phyloP scores from a whole-genome alignment of 2,888 invertebrate genomes.

The Hypomecis atomaria region DNA sequence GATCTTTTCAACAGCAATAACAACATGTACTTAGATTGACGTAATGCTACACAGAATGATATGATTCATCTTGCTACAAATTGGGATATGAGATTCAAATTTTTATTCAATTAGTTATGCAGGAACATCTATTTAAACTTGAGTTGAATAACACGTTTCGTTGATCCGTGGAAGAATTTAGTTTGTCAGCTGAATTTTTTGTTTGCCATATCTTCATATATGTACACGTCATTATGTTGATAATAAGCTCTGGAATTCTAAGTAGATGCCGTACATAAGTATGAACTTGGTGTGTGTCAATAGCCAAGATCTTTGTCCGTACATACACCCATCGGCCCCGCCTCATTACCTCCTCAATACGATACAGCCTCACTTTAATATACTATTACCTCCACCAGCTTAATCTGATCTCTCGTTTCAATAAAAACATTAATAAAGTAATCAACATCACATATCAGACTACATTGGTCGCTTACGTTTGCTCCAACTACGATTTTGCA shows the following conservation, averaged over 20 bases:
- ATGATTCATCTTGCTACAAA: constrained; percentile 78
- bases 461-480: constrained; percentile 64
- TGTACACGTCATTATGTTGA: constrained; percentile 59
- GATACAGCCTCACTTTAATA: constrained; percentile 69
- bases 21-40: constrained; percentile 63
- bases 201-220: constrained; percentile 48
- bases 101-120: constrained; percentile 77
- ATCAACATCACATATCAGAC: constrained; percentile 74
- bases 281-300: constrained; percentile 65
- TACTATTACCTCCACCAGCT: constrained; percentile 71
- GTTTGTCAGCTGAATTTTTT: constrained; percentile 44
- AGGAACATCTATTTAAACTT: constrained; percentile 65
- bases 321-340: constrained; percentile 78
- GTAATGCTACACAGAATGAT: constrained; percentile 66
- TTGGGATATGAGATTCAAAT: constrained; percentile 73
- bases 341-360: constrained; percentile 78
- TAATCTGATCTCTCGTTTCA: constrained; percentile 69
- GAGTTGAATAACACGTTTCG: constrained; percentile 35
- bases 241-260: constrained; percentile 68
- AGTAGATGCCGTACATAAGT: constrained; percentile 58
- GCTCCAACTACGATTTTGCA: constrained; percentile 53
- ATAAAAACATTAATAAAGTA: constrained; percentile 77
- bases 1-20: constrained; percentile 50
- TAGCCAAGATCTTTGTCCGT: constrained; percentile 72
- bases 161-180: constrained; percentile 33